Percentiles rank a stretch among this genome's conserved stretches.
Conservation (phyloP, 53 echinoderm and acorn worm species). For the Arbacia lixula region DNA sequence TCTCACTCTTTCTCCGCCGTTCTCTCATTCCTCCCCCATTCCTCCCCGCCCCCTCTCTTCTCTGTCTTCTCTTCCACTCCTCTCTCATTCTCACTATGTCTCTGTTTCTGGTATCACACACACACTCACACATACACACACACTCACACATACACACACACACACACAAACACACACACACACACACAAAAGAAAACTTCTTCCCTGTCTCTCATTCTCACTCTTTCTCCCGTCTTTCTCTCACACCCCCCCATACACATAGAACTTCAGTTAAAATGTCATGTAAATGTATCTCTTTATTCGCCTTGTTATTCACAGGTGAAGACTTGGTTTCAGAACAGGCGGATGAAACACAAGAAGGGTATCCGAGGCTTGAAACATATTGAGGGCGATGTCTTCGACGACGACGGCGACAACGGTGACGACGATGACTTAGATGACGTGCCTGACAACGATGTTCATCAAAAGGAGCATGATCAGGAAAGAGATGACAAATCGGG, state of each 20-base stretch:
- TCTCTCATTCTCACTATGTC: not conserved
- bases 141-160: no score
- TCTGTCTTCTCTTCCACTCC: not conserved
- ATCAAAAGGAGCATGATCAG: no score
- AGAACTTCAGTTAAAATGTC: no score
- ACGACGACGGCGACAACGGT: not conserved
- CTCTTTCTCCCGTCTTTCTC: not conserved
- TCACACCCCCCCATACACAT: no score
- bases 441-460: not conserved
- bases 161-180: no score
- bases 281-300: no score
- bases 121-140: no score
- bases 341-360: conserved; percentile 87
- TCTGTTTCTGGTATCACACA: no score
- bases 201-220: not conserved
- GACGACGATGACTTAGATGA: not conserved
- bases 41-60: not conserved
- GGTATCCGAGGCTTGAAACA: not conserved
- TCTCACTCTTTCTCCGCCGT: not conserved
- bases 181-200: no score
- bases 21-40: not conserved
- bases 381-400: not conserved
- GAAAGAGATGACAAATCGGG: no score
- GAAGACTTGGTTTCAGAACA: conserved; percentile 88
- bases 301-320: conserved; percentile 53